Percentiles rank a stretch among this genome's conserved stretches.
Evolutionary conservation across 2,888 invertebrate genomes (phyloP).

Genomic region (Chrysotoxum bicinctum): DNA sequence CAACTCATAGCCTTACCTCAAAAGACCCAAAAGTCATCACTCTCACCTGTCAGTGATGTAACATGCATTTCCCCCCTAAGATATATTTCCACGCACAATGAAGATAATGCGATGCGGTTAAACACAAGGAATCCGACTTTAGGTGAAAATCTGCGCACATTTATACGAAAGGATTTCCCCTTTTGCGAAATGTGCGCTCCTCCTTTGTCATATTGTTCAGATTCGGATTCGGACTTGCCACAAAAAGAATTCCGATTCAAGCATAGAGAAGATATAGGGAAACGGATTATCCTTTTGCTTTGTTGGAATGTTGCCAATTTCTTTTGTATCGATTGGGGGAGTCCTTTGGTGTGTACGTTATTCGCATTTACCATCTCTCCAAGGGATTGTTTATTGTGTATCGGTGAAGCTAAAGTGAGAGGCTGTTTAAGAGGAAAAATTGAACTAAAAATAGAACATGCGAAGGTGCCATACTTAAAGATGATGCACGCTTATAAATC

Average conservation of each 20-base stretch:
- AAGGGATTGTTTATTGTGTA: conserved; percentile 13
- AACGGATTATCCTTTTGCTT: conserved; percentile 65
- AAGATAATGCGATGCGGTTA: conserved; percentile 60
- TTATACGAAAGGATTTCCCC: conserved; percentile 4
- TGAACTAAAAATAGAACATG: conserved; percentile 24
- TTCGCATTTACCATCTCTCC: conserved; percentile 22
- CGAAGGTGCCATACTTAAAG: conserved; percentile 42
- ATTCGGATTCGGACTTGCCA: conserved; percentile 23
- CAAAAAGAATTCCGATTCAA: conserved; percentile 56
- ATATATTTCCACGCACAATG: conserved; percentile 38
- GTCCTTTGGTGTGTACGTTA: conserved; percentile 5
- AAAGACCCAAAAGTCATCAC: conserved; percentile 61
- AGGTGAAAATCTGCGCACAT: conserved; percentile 71
- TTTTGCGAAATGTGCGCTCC: conserved; percentile 21
- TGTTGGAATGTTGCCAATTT: conserved; percentile 65
- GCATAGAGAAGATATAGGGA: conserved; percentile 42
- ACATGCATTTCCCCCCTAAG: conserved; percentile 39
- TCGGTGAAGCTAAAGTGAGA: background rate
- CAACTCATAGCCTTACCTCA: conserved; percentile 1
- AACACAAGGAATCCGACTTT: conserved; percentile 63
- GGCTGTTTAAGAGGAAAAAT: background rate
- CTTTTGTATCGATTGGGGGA: conserved; percentile 63
- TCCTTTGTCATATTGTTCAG: conserved; percentile 30
- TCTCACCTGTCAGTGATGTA: conserved; percentile 48
- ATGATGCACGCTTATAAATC: conserved; percentile 56